phyloP scores from a whole-genome alignment of 1,140 invertebrate species.

The Leguminivora glycinivorella region DNA sequence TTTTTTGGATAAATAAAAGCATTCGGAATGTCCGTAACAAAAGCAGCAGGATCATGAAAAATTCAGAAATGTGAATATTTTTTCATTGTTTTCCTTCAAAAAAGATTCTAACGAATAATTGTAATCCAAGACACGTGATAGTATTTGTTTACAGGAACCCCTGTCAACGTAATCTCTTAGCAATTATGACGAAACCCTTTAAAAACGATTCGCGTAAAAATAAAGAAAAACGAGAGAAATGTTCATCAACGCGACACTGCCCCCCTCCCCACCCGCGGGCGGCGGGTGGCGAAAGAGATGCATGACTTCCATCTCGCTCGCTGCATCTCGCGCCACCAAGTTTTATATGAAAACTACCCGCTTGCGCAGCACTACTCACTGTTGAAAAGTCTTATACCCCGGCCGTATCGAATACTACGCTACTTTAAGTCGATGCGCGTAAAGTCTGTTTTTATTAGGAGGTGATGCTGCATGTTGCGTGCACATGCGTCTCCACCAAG shows the following conservation, averaged over 20 bases:
- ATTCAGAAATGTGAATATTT: neutral
- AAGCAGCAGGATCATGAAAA: neutral
- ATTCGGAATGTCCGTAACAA: neutral
- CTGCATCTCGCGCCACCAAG: constrained; percentile 73
- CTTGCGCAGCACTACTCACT: constrained; percentile 56
- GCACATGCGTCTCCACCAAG: constrained; percentile 43
- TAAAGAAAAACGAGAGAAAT: constrained; percentile 78
- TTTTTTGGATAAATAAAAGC: neutral
- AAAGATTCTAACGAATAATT: neutral
- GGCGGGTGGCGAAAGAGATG: constrained; percentile 61
- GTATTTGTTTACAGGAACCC: constrained; percentile 23
- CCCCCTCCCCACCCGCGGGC: constrained; percentile 56
- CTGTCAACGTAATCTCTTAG: constrained; percentile 68
- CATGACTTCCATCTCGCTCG: constrained; percentile 52
- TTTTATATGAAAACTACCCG: constrained; percentile 77
- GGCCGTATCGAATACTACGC: constrained; percentile 30
- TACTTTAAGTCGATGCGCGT: constrained; percentile 30
- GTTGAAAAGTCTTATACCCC: constrained; percentile 42
- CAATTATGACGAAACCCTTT: constrained; percentile 79
- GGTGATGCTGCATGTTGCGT: constrained; percentile 7
- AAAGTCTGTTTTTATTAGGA: constrained; percentile 39
- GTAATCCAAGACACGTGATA: neutral
- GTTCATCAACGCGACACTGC: constrained; percentile 77
- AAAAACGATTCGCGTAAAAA: constrained; percentile 78
- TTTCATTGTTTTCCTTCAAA: neutral